phyloP scores from a whole-genome alignment of 2,888 invertebrate species.

The Aphrophora alni region DNA sequence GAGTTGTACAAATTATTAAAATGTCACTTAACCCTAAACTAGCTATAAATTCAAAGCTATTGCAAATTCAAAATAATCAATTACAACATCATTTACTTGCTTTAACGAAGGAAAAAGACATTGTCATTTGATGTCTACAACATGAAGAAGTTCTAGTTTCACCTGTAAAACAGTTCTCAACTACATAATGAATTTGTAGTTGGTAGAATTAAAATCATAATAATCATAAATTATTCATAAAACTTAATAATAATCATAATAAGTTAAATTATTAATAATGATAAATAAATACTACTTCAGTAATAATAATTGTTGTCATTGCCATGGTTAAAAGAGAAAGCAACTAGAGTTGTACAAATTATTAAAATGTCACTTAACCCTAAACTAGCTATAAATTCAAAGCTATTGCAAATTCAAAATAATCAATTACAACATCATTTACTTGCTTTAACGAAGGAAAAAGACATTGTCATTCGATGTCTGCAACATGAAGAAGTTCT shows the following conservation, averaged over 20 bases:
- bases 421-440: not conserved
- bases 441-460: not conserved
- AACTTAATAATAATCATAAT: too few species aligned
- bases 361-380: not conserved
- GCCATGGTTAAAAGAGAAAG: not conserved
- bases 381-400: not conserved
- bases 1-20: not conserved
- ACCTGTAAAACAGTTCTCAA: too few species aligned
- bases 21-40: not conserved
- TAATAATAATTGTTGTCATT: not conserved
- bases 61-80: not conserved
- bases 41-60: not conserved
- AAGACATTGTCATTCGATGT: not conserved
- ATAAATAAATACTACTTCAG: too few species aligned
- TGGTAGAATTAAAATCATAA: too few species aligned
- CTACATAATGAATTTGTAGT: too few species aligned
- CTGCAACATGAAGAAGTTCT: conserved; percentile 15
- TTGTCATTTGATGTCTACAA: conserved; percentile 12
- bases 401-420: not conserved
- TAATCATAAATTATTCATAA: too few species aligned
- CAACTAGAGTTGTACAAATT: not conserved
- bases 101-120: not conserved
- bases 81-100: not conserved
- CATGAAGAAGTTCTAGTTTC: conserved; percentile 10
- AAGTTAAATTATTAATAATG: too few species aligned